phyloP scores from a whole-genome alignment of 2,113 vertebrate genomes.

The Boulengeromyrus knoepffleri region DNA sequence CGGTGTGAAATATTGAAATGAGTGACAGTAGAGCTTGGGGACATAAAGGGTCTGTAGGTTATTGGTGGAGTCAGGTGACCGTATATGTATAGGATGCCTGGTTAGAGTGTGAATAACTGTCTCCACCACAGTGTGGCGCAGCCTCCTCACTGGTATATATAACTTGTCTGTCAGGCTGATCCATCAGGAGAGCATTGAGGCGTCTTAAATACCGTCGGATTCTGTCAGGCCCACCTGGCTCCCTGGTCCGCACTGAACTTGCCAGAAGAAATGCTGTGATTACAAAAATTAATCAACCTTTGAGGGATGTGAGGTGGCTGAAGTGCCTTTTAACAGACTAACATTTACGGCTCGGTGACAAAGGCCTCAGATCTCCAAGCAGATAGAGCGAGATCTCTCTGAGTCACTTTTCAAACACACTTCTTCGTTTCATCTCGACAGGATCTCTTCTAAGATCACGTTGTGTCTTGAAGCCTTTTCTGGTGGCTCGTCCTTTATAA shows the following conservation, averaged over 20 bases:
- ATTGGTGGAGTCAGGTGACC: background rate
- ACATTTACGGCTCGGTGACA: background rate
- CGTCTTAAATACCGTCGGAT: background rate
- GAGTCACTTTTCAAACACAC: conserved; percentile 2
- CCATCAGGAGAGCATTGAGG: background rate
- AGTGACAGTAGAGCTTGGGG: background rate
- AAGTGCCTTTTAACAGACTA: background rate
- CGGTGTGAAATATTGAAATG: background rate
- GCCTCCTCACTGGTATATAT: background rate
- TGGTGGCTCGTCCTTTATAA: background rate
- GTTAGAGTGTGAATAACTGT: background rate
- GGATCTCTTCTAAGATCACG: background rate
- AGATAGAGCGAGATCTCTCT: background rate
- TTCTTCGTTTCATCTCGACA: background rate
- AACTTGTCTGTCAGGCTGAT: background rate
- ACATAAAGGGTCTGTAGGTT: background rate
- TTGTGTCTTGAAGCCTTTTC: background rate
- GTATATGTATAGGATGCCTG: background rate
- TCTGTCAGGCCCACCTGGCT: background rate
- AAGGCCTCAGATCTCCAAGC: background rate
- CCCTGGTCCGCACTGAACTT: background rate
- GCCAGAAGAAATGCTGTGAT: background rate
- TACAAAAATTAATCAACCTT: background rate
- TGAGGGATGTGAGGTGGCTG: conserved; percentile 1
- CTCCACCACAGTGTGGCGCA: background rate